phyloP scores from a whole-genome alignment of 2,888 invertebrate species.

The Neoaliturus tenellus region DNA sequence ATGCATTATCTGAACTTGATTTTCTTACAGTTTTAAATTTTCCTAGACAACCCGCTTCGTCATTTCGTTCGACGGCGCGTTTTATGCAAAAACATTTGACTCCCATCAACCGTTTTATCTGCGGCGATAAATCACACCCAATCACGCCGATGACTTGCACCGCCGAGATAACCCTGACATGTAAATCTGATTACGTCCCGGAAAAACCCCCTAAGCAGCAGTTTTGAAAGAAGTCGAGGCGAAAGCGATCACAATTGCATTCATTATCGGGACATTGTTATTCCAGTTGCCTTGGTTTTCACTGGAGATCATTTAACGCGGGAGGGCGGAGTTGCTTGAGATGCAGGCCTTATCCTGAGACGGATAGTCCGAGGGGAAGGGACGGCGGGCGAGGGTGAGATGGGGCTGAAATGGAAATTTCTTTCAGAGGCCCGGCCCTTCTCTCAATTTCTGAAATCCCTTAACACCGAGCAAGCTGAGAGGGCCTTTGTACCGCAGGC shows the following conservation, averaged over 20 bases:
- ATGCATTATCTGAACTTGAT: too few species aligned
- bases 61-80: too few species aligned
- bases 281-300: constrained; percentile 41
- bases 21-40: too few species aligned
- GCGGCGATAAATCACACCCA: neutral
- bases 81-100: too few species aligned
- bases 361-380: constrained; percentile 29
- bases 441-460: constrained; percentile 44
- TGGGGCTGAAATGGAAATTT: constrained; percentile 48
- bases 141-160: neutral
- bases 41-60: too few species aligned
- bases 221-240: constrained; percentile 34
- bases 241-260: constrained; percentile 52
- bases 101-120: too few species aligned
- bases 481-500: constrained; percentile 15
- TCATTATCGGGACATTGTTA: constrained; percentile 50
- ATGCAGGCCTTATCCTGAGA: constrained; percentile 45
- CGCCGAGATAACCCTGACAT: neutral
- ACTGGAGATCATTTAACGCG: neutral
- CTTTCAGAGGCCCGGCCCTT: constrained; percentile 33
- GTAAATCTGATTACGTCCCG: constrained; percentile 30
- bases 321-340: constrained; percentile 9
- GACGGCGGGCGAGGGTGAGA: neutral
- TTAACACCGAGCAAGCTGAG: constrained; percentile 16
- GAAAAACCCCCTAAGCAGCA: constrained; percentile 5